A percentile compares a stretch with the other conserved stretches of the same genome.
phyloP scores from a whole-genome alignment of 2,797 vertebrate genomes.

The Lophotriccus pileatus region DNA sequence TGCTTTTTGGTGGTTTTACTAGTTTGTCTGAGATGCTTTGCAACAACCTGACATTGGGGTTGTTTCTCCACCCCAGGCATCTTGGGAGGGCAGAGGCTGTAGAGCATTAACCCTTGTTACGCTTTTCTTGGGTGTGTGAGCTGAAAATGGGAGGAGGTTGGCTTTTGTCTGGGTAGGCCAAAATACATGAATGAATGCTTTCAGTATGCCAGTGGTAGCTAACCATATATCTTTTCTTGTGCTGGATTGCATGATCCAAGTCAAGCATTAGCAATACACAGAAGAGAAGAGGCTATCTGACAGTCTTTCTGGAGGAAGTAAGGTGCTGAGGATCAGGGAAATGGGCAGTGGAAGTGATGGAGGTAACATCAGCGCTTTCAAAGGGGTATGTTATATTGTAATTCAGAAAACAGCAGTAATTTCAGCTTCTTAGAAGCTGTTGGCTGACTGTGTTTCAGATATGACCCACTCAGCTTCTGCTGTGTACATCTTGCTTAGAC shows the following conservation, averaged over 20 bases:
- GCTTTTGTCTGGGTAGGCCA: background rate
- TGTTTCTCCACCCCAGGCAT: background rate
- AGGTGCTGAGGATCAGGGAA: background rate
- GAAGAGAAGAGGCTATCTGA: background rate
- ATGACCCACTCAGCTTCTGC: background rate
- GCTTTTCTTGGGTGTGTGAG: background rate
- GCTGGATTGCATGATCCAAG: background rate
- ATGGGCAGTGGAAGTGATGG: fast-evolving
- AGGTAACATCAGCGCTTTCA: background rate
- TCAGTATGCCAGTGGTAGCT: background rate
- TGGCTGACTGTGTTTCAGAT: background rate
- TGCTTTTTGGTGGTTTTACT: background rate
- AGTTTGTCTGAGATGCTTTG: background rate
- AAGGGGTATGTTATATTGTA: background rate
- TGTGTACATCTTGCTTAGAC: background rate
- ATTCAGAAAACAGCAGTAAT: background rate
- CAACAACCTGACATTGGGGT: background rate
- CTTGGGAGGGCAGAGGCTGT: background rate
- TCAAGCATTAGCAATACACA: background rate
- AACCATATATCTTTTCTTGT: background rate
- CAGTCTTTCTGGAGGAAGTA: background rate
- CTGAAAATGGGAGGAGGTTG: background rate
- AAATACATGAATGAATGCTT: background rate
- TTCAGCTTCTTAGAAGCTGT: background rate
- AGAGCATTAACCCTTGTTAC: background rate